phyloP scores from a whole-genome alignment of 2,888 invertebrate species.

The Dendrolimus houi region DNA sequence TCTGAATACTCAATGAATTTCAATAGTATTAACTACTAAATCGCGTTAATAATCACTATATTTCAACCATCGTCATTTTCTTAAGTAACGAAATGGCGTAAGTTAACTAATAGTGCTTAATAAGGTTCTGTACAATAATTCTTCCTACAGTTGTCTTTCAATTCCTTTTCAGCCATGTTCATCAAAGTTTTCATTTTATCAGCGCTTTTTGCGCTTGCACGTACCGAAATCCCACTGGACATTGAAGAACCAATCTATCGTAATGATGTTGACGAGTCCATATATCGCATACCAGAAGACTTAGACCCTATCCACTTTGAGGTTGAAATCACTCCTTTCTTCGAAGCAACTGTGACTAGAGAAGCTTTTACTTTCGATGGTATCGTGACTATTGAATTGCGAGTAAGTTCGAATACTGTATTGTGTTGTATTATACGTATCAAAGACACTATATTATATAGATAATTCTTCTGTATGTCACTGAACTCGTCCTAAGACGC shows the following conservation, averaged over 20 bases:
- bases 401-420: conserved; percentile 27
- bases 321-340: conserved; percentile 71
- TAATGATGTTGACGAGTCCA: conserved; percentile 20
- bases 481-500: too few relatives aligned
- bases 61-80: too few relatives aligned
- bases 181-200: conserved; percentile 28
- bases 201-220: conserved; percentile 30
- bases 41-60: too few relatives aligned
- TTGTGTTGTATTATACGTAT: too few relatives aligned
- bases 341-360: conserved; percentile 40
- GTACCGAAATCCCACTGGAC: conserved; percentile 46
- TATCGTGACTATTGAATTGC: conserved; percentile 43
- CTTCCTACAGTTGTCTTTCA: background rate
- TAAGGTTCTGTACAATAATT: background rate
- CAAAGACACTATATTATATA: too few relatives aligned
- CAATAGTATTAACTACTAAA: too few relatives aligned
- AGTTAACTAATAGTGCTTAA: too few relatives aligned
- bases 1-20: too few relatives aligned
- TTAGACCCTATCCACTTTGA: conserved; percentile 71
- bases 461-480: too few relatives aligned
- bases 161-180: conserved; percentile 35
- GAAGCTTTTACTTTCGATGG: conserved; percentile 67
- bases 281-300: conserved; percentile 53
- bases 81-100: too few relatives aligned
- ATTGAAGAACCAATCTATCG: conserved; percentile 19